Conservation (phyloP, 37 sponge, comb jelly and placozoan species). For the Lycopodina hypogea region DNA sequence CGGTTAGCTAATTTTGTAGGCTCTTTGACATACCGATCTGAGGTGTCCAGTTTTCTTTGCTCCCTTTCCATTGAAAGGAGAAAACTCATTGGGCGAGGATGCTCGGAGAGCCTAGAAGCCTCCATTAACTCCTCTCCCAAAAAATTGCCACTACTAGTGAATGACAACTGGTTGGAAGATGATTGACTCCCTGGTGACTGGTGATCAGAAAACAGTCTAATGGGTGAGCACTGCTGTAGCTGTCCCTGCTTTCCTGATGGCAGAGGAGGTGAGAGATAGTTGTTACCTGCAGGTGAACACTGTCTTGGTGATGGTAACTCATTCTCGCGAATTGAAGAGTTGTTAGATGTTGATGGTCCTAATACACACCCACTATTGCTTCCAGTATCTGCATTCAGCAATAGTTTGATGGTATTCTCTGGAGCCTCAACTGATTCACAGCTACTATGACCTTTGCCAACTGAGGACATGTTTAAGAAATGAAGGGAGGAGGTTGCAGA, state of each 20-base stretch:
- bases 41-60: background rate
- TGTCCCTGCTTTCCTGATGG: background rate
- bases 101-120: background rate
- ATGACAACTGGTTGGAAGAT: background rate
- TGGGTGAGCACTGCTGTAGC: background rate
- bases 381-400: no score
- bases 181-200: background rate
- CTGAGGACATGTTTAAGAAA: background rate
- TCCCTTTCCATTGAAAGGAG: background rate
- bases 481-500: background rate
- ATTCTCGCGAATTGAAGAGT: background rate
- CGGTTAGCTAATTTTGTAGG: constrained; percentile 7
- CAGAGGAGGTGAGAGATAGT: background rate
- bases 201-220: background rate
- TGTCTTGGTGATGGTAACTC: background rate
- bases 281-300: background rate
- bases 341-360: no score
- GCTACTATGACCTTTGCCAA: background rate
- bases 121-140: no score
- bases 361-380: no score
- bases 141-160: no score
- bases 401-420: no score
- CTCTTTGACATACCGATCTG: constrained; percentile 5
- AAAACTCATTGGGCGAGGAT: constrained; percentile 5
- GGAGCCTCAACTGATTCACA: no score